These are phyloP conservation scores for Macrotus californicus DNA, from an alignment of 2,113 vertebrate genomes.

Conservation along the genomic window DNA sequence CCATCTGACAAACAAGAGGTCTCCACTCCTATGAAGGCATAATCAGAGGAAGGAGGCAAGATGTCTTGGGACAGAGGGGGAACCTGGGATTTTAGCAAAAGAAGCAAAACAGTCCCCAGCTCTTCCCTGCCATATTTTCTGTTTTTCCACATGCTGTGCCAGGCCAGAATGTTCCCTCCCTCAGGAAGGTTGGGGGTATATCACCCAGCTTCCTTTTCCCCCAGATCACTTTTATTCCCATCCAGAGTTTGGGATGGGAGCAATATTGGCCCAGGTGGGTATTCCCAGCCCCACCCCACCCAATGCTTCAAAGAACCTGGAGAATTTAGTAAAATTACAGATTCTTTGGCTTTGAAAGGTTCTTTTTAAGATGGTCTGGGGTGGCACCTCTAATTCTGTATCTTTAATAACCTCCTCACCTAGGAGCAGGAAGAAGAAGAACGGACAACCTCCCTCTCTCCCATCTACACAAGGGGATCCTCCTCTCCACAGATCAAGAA, in stretches of 20 bases:
- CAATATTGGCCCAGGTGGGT: neutral
- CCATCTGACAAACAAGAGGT: neutral
- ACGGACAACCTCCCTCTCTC: constrained; percentile 76
- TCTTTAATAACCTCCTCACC: neutral
- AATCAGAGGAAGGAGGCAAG: neutral
- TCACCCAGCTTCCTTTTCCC: neutral
- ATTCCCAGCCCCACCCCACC: neutral
- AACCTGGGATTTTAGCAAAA: neutral
- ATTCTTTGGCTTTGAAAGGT: neutral
- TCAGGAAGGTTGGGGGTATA: neutral
- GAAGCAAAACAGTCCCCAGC: neutral
- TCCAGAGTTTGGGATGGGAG: neutral
- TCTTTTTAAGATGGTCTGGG: neutral
- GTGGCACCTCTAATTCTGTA: neutral
- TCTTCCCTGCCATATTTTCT: neutral
- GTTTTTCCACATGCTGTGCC: neutral
- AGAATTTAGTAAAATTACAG: neutral
- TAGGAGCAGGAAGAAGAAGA: constrained; percentile 81
- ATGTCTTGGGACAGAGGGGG: neutral
- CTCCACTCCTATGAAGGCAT: neutral
- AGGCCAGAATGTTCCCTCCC: neutral
- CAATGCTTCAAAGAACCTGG: neutral
- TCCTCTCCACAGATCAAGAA: constrained; percentile 76
- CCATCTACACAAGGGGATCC: constrained; percentile 77
- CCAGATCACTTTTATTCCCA: neutral